Evolutionary conservation across 1,140 invertebrate species (phyloP).

Genomic region (Anoplolepis gracilipes): DNA sequence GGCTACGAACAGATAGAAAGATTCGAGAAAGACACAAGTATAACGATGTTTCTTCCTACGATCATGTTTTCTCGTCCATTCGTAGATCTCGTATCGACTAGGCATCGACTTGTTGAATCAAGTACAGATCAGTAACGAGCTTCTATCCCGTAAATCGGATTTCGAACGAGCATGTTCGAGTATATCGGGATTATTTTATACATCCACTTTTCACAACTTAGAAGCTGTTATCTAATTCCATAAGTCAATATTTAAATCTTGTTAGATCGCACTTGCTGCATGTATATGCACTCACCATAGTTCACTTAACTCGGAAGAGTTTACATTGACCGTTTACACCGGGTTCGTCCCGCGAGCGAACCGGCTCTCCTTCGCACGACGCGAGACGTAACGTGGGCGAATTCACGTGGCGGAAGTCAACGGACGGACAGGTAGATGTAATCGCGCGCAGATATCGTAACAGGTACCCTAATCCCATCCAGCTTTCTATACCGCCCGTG

Average conservation of each 20-base stretch:
- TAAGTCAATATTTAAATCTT: background rate
- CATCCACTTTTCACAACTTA: background rate
- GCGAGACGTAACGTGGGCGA: conserved; percentile 35
- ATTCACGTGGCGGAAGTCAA: conserved; percentile 67
- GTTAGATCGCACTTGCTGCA: background rate
- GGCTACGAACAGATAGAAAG: background rate
- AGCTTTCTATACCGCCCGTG: conserved; percentile 73
- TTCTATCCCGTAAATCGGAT: background rate
- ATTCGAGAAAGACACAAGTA: conserved; percentile 29
- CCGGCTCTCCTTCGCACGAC: background rate
- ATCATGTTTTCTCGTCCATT: conserved; percentile 15
- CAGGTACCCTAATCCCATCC: conserved; percentile 70
- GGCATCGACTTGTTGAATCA: conserved; percentile 29
- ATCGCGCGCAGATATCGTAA: conserved; percentile 69
- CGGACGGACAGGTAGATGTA: conserved; percentile 62
- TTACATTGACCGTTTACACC: conserved; percentile 11
- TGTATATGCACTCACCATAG: background rate
- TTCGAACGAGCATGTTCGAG: background rate
- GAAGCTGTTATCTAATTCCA: background rate
- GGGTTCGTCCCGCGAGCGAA: background rate
- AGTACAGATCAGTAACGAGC: background rate
- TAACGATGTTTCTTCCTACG: conserved; percentile 8
- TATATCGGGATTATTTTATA: background rate
- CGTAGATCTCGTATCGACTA: conserved; percentile 30
- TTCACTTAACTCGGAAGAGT: conserved; percentile 9